A percentile compares a stretch with the other conserved stretches of the same genome.
These are phyloP conservation scores for Nycticebus coucang DNA, from an alignment of 2,113 vertebrate genomes.

Conservation along the genomic window DNA sequence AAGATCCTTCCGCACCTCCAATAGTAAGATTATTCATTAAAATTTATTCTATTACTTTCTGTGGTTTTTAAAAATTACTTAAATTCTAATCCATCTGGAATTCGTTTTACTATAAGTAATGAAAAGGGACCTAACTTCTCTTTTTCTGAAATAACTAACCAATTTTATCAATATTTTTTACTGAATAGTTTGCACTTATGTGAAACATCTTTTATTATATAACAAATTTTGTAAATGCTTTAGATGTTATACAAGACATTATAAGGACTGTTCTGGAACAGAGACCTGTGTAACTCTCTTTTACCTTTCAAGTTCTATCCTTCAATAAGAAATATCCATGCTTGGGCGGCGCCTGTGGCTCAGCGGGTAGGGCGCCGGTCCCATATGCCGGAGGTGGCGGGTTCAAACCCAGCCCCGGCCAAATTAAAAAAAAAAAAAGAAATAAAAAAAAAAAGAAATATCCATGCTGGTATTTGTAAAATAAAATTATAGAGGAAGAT, in stretches of 20 bases:
- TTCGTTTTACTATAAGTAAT: slow-evolving; percentile 28
- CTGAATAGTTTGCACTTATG: not conserved
- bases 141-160: not conserved
- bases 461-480: not conserved
- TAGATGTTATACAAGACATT: not conserved
- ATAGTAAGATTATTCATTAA: slow-evolving; percentile 28
- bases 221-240: not conserved
- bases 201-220: slow-evolving; percentile 25
- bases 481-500: slow-evolving; percentile 25
- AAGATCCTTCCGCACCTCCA: not conserved
- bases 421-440: no score
- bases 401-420: no score
- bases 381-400: no score
- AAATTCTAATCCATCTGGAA: slow-evolving; percentile 24
- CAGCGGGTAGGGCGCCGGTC: no score
- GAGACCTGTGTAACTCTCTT: not conserved
- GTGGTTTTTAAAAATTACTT: slow-evolving; percentile 24
- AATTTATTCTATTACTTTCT: slow-evolving; percentile 6
- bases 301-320: not conserved
- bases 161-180: slow-evolving; percentile 6
- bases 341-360: no score
- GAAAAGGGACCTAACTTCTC: not conserved
- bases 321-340: not conserved
- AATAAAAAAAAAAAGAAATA: no score
- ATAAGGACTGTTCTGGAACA: not conserved